These are phyloP conservation scores for Pseudomugil tenellus DNA, from an alignment of 2,797 vertebrate genomes.

Conservation along the genomic window DNA sequence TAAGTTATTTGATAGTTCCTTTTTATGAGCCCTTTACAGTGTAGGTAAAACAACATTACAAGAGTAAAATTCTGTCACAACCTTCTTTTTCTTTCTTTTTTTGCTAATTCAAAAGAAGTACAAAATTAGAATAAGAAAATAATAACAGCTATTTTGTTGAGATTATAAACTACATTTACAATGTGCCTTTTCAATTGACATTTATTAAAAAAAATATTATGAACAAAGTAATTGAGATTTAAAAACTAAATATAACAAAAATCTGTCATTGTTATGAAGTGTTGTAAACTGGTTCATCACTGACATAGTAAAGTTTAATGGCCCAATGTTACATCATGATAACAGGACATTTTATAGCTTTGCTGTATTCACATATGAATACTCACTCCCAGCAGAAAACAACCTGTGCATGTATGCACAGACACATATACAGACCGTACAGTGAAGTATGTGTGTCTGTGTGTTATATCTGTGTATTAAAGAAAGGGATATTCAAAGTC, in stretches of 20 bases:
- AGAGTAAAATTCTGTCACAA: no score
- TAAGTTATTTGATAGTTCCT: no score
- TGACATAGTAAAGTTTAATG: not conserved
- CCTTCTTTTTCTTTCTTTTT: no score
- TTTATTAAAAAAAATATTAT: no score
- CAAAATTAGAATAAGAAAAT: not conserved
- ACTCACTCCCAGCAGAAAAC: constrained; percentile 5
- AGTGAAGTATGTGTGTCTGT: constrained; percentile 20
- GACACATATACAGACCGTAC: not conserved
- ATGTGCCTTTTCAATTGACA: no score
- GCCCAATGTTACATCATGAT: not conserved
- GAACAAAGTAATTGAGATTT: not conserved
- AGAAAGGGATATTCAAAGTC: constrained; percentile 47
- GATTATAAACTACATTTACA: no score
- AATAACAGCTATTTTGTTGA: no score
- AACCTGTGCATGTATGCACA: not conserved
- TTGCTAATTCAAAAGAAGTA: no score
- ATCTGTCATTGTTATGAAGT: not conserved
- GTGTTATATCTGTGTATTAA: constrained; percentile 24
- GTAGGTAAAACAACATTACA: not conserved
- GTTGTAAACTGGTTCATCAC: not conserved
- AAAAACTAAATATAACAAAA: not conserved
- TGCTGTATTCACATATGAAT: not conserved
- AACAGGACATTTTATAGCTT: not conserved
- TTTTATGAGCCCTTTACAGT: no score